Conservation (phyloP, 2,797 vertebrate genomes). For the Chelon labrosus region DNA sequence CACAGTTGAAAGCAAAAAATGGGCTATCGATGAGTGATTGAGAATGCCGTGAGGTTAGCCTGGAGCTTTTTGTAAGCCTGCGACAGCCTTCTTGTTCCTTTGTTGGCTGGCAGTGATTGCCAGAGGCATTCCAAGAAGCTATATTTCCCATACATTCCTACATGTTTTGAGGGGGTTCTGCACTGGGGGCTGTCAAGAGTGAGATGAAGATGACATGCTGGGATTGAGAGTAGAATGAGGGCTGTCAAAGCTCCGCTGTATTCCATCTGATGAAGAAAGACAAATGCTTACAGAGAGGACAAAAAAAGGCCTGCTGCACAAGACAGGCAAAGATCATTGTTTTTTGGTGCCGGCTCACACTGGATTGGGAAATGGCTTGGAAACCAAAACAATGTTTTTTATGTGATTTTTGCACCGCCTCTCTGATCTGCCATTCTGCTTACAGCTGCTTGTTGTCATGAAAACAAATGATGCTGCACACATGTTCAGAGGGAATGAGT, state of each 20-base stretch:
- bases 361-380: conserved; percentile 54
- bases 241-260: conserved; percentile 73
- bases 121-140: conserved; percentile 70
- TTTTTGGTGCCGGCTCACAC: conserved; percentile 57
- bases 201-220: conserved; percentile 64
- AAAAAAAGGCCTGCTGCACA: conserved; percentile 49
- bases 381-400: conserved; percentile 59
- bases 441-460: conserved; percentile 32
- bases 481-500: conserved; percentile 12
- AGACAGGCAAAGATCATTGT: conserved; percentile 53
- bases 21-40: conserved; percentile 68
- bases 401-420: conserved; percentile 15
- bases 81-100: conserved; percentile 53
- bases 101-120: conserved; percentile 59
- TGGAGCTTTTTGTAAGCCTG: conserved; percentile 45
- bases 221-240: conserved; percentile 74
- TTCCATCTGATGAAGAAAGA: conserved; percentile 60
- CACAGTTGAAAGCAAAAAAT: conserved; percentile 25
- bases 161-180: conserved; percentile 55
- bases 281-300: conserved; percentile 60
- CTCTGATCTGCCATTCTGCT: conserved; percentile 38
- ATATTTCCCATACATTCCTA: conserved; percentile 82
- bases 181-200: conserved; percentile 71
- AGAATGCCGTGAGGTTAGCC: conserved; percentile 45
- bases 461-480: conserved; percentile 40